These are phyloP conservation scores for Colossoma macropomum DNA, from an alignment of 2,113 vertebrate genomes.

Conservation along the genomic window DNA sequence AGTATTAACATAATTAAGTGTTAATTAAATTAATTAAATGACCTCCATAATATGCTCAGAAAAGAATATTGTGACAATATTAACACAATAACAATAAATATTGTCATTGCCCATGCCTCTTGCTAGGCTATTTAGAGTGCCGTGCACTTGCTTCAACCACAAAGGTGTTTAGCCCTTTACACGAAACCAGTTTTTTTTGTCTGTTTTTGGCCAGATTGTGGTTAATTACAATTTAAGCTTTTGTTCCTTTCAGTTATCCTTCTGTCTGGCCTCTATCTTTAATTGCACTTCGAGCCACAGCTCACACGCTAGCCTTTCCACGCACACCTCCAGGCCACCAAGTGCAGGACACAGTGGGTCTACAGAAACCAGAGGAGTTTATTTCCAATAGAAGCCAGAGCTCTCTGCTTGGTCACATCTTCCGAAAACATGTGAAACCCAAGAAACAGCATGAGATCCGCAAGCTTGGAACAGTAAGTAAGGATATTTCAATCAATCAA, in stretches of 20 bases:
- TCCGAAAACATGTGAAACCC: constrained; percentile 90
- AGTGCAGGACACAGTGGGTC: neutral
- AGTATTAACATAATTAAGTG: no score
- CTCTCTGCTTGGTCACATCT: constrained; percentile 81
- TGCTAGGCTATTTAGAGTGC: neutral
- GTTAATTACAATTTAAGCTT: neutral
- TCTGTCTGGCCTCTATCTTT: constrained; percentile 89
- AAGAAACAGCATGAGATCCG: constrained; percentile 95
- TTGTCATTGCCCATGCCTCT: neutral
- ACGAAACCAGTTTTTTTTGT: neutral
- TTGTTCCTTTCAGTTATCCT: constrained; percentile 74
- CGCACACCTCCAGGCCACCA: constrained; percentile 56
- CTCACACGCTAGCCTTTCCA: constrained; percentile 80
- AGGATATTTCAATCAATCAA: neutral
- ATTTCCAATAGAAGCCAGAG: constrained; percentile 85
- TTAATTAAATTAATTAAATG: no score
- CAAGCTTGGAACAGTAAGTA: constrained; percentile 80
- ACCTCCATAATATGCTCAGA: no score
- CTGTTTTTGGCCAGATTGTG: neutral
- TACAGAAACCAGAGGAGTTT: constrained; percentile 78
- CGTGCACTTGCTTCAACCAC: no score
- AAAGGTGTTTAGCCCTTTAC: neutral
- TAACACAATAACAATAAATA: no score
- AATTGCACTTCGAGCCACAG: constrained; percentile 82
- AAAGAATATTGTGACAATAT: no score